Conservation (phyloP, 2,888 invertebrate genomes). For the Halictus quadricinctus region DNA sequence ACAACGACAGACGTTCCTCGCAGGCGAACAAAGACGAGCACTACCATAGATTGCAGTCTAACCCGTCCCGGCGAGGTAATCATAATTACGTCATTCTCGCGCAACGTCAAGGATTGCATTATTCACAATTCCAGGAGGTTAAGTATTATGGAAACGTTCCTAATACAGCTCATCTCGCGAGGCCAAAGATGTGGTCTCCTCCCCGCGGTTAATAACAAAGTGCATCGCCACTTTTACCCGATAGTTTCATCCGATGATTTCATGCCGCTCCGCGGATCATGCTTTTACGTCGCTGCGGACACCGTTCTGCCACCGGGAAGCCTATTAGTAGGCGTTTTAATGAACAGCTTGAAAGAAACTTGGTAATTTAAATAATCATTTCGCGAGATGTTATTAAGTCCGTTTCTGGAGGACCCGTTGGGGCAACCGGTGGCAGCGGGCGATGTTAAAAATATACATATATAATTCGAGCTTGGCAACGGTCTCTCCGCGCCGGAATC, state of each 20-base stretch:
- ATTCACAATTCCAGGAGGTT: constrained; percentile 36
- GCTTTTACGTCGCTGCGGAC: not conserved
- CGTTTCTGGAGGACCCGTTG: not conserved
- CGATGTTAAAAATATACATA: not conserved
- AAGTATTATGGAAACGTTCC: constrained; percentile 43
- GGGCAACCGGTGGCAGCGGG: not conserved
- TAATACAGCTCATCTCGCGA: constrained; percentile 30
- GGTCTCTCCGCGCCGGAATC: not conserved
- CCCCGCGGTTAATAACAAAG: not conserved
- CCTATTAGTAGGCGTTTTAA: constrained; percentile 1
- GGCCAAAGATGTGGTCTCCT: constrained; percentile 7
- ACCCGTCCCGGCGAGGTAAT: constrained; percentile 42
- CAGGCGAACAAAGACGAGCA: constrained; percentile 26
- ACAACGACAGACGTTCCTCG: not conserved
- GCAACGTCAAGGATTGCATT: constrained; percentile 49
- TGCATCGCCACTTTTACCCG: not conserved
- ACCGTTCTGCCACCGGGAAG: not conserved
- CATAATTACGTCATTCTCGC: constrained; percentile 50
- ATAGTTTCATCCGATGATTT: constrained; percentile 6
- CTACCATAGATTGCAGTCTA: constrained; percentile 40
- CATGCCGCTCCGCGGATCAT: not conserved
- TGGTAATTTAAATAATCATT: not conserved
- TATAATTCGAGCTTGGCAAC: constrained; percentile 26
- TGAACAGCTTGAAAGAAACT: not conserved
- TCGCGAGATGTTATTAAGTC: not conserved